Evolutionary conservation across 2,888 invertebrate species (phyloP).

Genomic region (Apodemia hepburni): DNA sequence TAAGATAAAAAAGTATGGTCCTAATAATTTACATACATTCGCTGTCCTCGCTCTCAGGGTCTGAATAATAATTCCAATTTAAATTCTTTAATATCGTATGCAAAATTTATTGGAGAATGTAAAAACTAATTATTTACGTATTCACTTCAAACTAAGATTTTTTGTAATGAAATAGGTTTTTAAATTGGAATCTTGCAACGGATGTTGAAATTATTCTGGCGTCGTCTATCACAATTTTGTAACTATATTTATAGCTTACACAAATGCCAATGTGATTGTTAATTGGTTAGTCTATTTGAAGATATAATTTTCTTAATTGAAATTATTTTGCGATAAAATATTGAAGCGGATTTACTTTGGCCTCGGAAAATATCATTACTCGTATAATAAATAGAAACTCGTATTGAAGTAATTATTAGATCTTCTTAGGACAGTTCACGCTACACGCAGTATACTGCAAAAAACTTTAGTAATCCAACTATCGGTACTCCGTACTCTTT

Average conservation of each 20-base stretch:
- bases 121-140: slow-evolving; percentile 4
- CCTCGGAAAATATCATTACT: no score
- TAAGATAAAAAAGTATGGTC: not conserved
- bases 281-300: slow-evolving; percentile 19
- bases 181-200: slow-evolving; percentile 26
- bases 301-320: slow-evolving; percentile 8
- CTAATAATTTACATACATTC: not conserved
- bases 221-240: slow-evolving; percentile 32
- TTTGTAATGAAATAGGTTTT: slow-evolving; percentile 17
- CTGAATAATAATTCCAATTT: not conserved
- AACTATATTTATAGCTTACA: slow-evolving; percentile 29
- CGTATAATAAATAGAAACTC: no score
- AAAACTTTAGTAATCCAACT: no score
- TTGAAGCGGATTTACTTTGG: not conserved
- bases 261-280: slow-evolving; percentile 32
- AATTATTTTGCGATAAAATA: not conserved
- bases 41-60: not conserved
- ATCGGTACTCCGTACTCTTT: no score
- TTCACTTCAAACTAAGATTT: not conserved
- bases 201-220: slow-evolving; percentile 32
- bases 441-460: no score
- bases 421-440: no score
- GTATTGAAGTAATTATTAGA: no score
- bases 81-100: not conserved
- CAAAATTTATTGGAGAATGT: slow-evolving; percentile 2